Evolutionary conservation across 1,140 invertebrate genomes (phyloP).

Genomic region (Atta texana): DNA sequence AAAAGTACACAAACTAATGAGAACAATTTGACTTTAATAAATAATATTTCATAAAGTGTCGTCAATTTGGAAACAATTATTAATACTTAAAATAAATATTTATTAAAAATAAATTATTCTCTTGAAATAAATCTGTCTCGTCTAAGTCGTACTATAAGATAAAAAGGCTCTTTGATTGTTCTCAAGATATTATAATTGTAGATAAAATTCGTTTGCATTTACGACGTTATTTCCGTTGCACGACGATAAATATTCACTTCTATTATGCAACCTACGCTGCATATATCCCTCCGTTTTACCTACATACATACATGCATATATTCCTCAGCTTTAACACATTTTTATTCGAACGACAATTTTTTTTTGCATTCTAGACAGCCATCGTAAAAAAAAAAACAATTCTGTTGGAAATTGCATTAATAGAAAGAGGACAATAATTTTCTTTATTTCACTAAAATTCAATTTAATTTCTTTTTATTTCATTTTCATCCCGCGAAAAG

Average conservation of each 20-base stretch:
- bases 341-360: conserved; percentile 10
- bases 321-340: neutral
- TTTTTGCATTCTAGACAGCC: neutral
- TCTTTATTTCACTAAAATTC: conserved; percentile 31
- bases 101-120: conserved; percentile 10
- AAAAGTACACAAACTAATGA: neutral
- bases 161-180: neutral
- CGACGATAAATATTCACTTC: conserved; percentile 35
- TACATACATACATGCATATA: conserved; percentile 37
- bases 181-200: conserved; percentile 44
- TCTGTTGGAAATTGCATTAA: conserved; percentile 21
- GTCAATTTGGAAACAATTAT: neutral
- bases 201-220: conserved; percentile 46
- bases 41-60: neutral
- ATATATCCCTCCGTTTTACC: neutral
- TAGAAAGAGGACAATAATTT: conserved; percentile 34
- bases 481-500: conserved; percentile 28
- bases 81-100: neutral
- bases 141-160: neutral
- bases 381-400: conserved; percentile 6
- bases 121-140: neutral
- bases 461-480: conserved; percentile 38
- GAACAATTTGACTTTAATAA: neutral
- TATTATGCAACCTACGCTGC: conserved; percentile 11
- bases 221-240: conserved; percentile 9